phyloP scores from a whole-genome alignment of 2,113 vertebrate genomes.

The Myrmecobius fasciatus region DNA sequence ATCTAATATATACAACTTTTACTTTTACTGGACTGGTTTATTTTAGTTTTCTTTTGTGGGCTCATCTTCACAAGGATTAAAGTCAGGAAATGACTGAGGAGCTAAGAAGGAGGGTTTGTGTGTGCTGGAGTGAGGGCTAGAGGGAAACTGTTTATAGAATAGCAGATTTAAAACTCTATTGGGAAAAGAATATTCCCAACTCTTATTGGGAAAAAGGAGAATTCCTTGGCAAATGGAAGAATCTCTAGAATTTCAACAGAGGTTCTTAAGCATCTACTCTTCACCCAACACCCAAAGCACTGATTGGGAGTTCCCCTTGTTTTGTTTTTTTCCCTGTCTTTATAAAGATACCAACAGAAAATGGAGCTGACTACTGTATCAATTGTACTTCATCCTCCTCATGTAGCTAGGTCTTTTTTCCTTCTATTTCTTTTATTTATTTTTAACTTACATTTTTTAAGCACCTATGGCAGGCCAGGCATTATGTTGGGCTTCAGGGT shows the following conservation, averaged over 20 bases:
- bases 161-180: not conserved
- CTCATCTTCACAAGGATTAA: not conserved
- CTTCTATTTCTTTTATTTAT: not conserved
- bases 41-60: not conserved
- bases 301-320: not conserved
- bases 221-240: not conserved
- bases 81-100: not conserved
- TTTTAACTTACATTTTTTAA: not conserved
- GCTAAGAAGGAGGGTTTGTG: not conserved
- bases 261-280: not conserved
- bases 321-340: not conserved
- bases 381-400: not conserved
- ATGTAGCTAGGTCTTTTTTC: not conserved
- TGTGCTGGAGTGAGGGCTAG: not conserved
- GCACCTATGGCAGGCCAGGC: not conserved
- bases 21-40: not conserved
- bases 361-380: not conserved
- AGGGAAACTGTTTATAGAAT: not conserved
- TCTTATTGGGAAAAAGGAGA: not conserved
- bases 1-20: not conserved
- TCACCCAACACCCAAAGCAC: not conserved
- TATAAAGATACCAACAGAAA: not conserved
- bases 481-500: not conserved
- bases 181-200: no score
- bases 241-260: not conserved